Evolutionary conservation across 2,888 invertebrate species (phyloP), one percentile per base, ranked within the genome.

Genomic region (Agrochola lota): DNA sequence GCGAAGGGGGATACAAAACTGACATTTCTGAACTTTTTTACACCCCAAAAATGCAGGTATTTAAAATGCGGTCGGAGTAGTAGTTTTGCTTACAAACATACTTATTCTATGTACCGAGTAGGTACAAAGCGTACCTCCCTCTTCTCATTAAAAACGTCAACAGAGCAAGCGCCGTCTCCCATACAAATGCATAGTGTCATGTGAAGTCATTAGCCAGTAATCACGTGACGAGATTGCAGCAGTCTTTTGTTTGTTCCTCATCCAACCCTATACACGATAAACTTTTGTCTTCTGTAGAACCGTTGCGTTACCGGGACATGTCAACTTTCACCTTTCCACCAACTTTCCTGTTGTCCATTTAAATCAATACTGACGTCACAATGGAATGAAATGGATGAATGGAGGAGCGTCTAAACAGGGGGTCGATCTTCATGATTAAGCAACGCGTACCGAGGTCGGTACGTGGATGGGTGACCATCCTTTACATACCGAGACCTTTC

Each of bases 101-200:
- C 23, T 40, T 74, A 62, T 35, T 79, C 78, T 74, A 49, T 69
- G 52, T 73, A 83, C 86, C 67, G 78, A 72, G 67, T 78, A 63
- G 71, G 74, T 78, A 89, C 84, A 89, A 83, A 88, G 85, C 76
- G 83, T 85, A 88, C 78, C 80, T 78, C 80, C 80, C 81, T 78
- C 88, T 90, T 87, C 90, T 92, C 92, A 92, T 92, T 92, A 92
- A 92, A 92, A 92, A 89, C 88, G 84, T 91, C 88, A 92, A 91
- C 89, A 89, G 89, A 88, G 86, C 86, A 89, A 84, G 78, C 86
- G 81, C 78, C 86, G 85, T 88, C 83, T 86, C 78, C 83, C 87
- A 88, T 88, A 90, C 89, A 85, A 86, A 85, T 84, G 86, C 85
- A 88, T 85, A 88, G 90, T 89, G 87, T 88, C 85, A 87, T 87